phyloP scores from a whole-genome alignment of 2,888 invertebrate genomes.

The Tribolium freemani region DNA sequence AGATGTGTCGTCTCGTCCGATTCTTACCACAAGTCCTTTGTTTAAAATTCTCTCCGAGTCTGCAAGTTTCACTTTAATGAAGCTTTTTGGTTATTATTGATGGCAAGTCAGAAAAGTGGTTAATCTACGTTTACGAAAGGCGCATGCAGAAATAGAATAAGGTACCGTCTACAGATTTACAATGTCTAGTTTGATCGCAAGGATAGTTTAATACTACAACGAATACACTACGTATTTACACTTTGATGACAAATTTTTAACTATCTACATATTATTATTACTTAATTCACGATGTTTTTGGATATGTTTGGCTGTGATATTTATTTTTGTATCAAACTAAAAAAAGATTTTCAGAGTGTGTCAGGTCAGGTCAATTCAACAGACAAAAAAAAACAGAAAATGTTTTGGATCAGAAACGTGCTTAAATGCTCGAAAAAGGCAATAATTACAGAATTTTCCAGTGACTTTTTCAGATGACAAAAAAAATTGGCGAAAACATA shows the following conservation, averaged over 20 bases:
- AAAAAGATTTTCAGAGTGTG: too few relatives aligned
- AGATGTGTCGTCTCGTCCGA: slow-evolving; percentile 63
- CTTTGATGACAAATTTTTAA: slow-evolving; percentile 8
- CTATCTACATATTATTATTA: slow-evolving; percentile 7
- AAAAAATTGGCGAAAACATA: too few relatives aligned
- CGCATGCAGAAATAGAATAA: slow-evolving; percentile 55
- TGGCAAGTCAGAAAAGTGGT: slow-evolving; percentile 32
- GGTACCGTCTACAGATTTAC: slow-evolving; percentile 49
- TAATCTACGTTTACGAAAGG: slow-evolving; percentile 35
- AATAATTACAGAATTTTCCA: too few relatives aligned
- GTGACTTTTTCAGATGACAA: too few relatives aligned
- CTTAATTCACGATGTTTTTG: too few relatives aligned
- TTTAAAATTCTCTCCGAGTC: slow-evolving; percentile 65
- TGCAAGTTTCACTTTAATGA: slow-evolving; percentile 56
- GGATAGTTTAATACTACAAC: slow-evolving; percentile 21
- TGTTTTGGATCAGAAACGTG: too few relatives aligned
- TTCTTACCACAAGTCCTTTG: slow-evolving; percentile 68
- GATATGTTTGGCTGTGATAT: too few relatives aligned
- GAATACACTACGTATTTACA: slow-evolving; percentile 30
- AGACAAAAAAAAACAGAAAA: too few relatives aligned
- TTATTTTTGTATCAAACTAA: too few relatives aligned
- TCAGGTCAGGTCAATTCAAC: too few relatives aligned
- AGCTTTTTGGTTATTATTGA: slow-evolving; percentile 33
- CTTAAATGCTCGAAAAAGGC: too few relatives aligned
- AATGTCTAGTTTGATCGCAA: not conserved